phyloP scores from a whole-genome alignment of 2,888 invertebrate species.

The Notodromas monacha region DNA sequence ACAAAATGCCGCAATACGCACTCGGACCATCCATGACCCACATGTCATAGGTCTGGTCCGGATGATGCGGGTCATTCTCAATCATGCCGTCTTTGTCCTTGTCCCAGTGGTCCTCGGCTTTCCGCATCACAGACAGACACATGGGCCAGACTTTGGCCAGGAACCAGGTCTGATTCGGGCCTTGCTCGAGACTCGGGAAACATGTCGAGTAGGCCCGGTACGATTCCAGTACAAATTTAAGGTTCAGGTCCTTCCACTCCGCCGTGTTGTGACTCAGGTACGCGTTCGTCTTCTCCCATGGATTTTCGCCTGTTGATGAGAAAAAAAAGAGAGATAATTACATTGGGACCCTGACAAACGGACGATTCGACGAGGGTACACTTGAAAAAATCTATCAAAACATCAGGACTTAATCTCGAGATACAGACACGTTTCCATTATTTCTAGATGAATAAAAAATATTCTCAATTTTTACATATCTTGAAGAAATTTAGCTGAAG shows the following conservation, averaged over 20 bases:
- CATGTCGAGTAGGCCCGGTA: neutral
- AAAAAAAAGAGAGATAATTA: neutral
- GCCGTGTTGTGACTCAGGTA: slow-evolving; percentile 72
- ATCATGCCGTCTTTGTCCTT: slow-evolving; percentile 56
- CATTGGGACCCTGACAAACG: no score
- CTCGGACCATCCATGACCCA: slow-evolving; percentile 77
- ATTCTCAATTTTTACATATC: no score
- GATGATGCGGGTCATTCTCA: slow-evolving; percentile 41
- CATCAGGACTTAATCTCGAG: no score
- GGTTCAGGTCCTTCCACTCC: slow-evolving; percentile 67
- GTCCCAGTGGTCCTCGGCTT: slow-evolving; percentile 32
- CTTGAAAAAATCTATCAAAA: no score
- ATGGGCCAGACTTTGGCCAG: slow-evolving; percentile 19
- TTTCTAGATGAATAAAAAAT: no score
- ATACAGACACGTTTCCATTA: no score
- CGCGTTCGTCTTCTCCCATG: slow-evolving; percentile 45
- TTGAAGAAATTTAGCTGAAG: no score
- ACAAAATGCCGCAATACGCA: slow-evolving; percentile 68
- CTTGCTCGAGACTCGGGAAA: neutral
- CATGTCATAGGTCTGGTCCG: slow-evolving; percentile 71
- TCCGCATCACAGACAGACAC: slow-evolving; percentile 27
- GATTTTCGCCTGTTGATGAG: slow-evolving; percentile 18
- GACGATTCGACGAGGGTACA: no score
- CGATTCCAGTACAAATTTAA: slow-evolving; percentile 49
- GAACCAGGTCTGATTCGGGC: no score